These are phyloP conservation scores for Goniozus legneri DNA, from an alignment of 1,140 invertebrate species.

Conservation along the genomic window DNA sequence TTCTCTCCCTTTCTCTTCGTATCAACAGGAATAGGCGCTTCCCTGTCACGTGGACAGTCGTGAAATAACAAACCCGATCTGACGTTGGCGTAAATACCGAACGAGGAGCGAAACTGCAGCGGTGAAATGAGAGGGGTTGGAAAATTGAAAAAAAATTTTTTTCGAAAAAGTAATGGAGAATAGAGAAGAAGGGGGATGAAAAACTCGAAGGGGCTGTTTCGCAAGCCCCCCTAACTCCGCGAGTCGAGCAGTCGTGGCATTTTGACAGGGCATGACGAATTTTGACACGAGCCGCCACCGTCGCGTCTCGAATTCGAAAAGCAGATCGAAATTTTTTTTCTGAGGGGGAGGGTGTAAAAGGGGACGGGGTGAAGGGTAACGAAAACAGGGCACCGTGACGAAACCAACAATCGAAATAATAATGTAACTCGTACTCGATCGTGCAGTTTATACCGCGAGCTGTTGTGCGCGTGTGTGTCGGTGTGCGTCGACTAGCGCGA, in stretches of 20 bases:
- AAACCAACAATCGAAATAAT: constrained; percentile 31
- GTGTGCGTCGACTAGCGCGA: too few species aligned
- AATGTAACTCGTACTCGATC: constrained; percentile 23
- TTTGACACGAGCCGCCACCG: constrained; percentile 21
- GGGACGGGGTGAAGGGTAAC: background rate
- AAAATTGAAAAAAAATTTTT: constrained; percentile 2
- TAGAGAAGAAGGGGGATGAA: background rate
- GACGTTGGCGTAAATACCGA: too few species aligned
- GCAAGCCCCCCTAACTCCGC: background rate
- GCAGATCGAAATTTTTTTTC: too few species aligned
- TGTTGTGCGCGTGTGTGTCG: too few species aligned
- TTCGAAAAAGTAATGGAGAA: background rate
- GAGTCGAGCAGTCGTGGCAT: constrained; percentile 1
- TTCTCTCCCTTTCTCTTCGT: too few species aligned
- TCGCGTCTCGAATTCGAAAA: constrained; percentile 7
- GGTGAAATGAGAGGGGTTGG: background rate
- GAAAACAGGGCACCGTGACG: constrained; percentile 12
- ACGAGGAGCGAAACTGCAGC: too few species aligned
- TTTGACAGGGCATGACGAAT: constrained; percentile 40
- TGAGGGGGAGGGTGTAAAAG: background rate
- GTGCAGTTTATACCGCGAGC: too few species aligned
- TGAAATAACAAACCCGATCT: too few species aligned
- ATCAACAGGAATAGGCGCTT: too few species aligned
- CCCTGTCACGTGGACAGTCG: too few species aligned
- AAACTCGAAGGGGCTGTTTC: too few species aligned